Percentiles rank a stretch among this genome's conserved stretches.
These are phyloP conservation scores for Nasonia vitripennis DNA, from an alignment of 1,140 invertebrate species.

Conservation along the genomic window DNA sequence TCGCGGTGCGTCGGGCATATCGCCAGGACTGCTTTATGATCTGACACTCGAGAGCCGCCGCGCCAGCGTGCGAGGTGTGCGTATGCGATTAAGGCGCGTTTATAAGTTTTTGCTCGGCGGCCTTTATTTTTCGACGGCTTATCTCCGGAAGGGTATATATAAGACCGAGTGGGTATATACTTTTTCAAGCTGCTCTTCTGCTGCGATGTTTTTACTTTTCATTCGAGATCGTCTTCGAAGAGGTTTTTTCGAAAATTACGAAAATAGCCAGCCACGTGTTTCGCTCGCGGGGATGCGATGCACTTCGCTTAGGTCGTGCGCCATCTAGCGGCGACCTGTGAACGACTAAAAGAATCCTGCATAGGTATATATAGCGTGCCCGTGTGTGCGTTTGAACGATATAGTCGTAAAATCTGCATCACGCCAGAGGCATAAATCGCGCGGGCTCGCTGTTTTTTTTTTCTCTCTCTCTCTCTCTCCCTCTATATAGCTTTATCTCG, in stretches of 20 bases:
- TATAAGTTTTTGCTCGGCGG: neutral
- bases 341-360: neutral
- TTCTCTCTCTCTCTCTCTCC: no score
- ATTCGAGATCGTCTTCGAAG: no score
- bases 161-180: no score
- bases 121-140: neutral
- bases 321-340: no score
- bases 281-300: slow-evolving; percentile 2
- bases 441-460: slow-evolving; percentile 12
- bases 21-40: neutral
- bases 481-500: neutral
- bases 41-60: neutral
- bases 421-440: slow-evolving; percentile 55
- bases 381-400: neutral
- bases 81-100: neutral
- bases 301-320: no score
- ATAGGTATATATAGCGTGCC: no score
- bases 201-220: no score
- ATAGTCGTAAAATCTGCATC: slow-evolving; percentile 52
- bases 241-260: no score
- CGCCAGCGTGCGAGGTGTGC: no score
- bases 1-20: neutral
- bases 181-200: no score
- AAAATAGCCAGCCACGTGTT: neutral
- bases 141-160: neutral